Base-by-base conservation (phyloP, 2,888 invertebrate genomes). In the Eudemis profundana region DNA sequence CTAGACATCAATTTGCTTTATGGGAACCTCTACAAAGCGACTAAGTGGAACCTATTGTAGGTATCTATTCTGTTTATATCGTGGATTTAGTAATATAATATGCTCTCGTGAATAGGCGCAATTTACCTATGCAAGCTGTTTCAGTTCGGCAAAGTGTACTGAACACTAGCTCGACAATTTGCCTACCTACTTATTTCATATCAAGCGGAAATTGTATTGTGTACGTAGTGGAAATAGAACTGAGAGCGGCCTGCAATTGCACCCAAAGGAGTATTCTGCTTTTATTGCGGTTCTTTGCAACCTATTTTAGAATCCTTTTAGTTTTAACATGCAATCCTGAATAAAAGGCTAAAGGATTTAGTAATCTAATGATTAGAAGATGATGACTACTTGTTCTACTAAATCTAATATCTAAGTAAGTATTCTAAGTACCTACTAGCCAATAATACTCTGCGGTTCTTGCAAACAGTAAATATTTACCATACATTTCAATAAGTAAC, bases 251-350 rank as follows among this genome's bases (percentile, higher is more conserved):
- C 49, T 49, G 15, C 27, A 15, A 49, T 7, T 29, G 15, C 10
- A 33, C 21, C 33, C 57, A 3, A 14, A 57, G 29, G 33, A 19
- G 46, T 33, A 33, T 33, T 46, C 19, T 14, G 46, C 19, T 46
- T 57, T 46, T 57, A 57, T 44, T 57, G 14, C 57, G 12, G 14
- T 17, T 29, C 17, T 44, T 17, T 33, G 15, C n/a, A 49, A 49
- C 7, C 15, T 10, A 29, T 12, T 44, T 47, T 23, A n/a, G 7
- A 14, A 23, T n/a, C 14, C 4, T 23, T 10, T 4, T n/a, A 12
- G 12, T 46, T 5, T 1, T 21, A 12, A 3, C 12, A 27, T 27
- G 27, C 4, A 7, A 27, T 5, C 4, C 27, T 27, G 1, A 49
- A 27, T 14, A 29, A 1, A 3, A 29, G 21, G n/a, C n/a, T n/a